Base-by-base conservation (phyloP, 2,797 vertebrate genomes). In the Pipistrellus kuhlii region DNA sequence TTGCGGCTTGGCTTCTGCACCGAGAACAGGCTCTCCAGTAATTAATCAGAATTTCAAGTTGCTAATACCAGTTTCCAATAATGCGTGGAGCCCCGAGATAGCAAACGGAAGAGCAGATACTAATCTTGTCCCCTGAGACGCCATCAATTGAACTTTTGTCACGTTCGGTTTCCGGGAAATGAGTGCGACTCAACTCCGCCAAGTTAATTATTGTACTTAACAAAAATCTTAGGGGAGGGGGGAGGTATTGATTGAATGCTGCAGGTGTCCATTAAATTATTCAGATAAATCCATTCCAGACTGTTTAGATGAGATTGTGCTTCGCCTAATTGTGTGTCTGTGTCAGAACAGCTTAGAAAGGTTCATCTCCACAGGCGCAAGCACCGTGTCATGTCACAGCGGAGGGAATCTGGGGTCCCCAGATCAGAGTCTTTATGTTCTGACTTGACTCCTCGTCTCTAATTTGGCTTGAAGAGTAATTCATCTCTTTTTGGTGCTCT, bases 121-220 rank as follows among this genome's bases (percentile, higher is more conserved):
- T 95, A 8, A 6, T 92, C 91, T 57, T 2, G 0, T 82, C 97
- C 0, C 96, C 48, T 0, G 11, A 95, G 94, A 85, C 83, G 64
- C 91, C 95, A 93, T 94, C 92, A 53, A 14, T 88, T 92, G 81
- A 94, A 94, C 87, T 87, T 90, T 81, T 59, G 92, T 95, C 94
- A 7, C 96, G 91, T 95, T 32, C 35, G 91, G 96, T 95, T 97
- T 85, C 1, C 84, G 4, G 21, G 35, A 64, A 97, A 76, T 90
- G 71, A 96, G 93, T 94, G 91, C 32, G 59, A 90, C 91, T 96
- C 95, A 86, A 88, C 90, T 71, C 76, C 25, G 0, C 69, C 0
- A 17, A 96, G 97, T 93, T 97, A 97, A 98, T 96, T 93, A n/a
- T n/a, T n/a, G n/a, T n/a, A 89, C 92, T 96, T 97, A 48, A 91